phyloP scores from a whole-genome alignment of 2,888 invertebrate genomes.

The Helicoverpa assulta region DNA sequence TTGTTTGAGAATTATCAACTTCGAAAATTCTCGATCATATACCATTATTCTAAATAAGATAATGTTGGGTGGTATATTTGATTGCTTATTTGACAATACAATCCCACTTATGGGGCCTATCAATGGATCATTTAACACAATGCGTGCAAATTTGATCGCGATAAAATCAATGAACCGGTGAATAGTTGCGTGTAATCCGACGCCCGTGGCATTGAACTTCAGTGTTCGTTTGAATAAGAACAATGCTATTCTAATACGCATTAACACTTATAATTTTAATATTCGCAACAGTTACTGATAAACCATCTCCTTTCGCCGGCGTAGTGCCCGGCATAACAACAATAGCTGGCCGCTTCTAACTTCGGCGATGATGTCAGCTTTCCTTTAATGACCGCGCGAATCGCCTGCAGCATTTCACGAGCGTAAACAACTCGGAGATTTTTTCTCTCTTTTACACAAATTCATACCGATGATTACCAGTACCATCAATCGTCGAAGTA shows the following conservation, averaged over 20 bases:
- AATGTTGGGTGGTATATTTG: constrained; percentile 25
- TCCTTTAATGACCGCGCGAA: constrained; percentile 79
- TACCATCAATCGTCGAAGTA: constrained; percentile 57
- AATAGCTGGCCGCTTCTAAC: constrained; percentile 77
- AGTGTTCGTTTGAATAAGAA: constrained; percentile 67
- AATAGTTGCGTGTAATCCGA: constrained; percentile 78
- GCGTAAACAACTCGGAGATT: constrained; percentile 71
- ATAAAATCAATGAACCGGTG: constrained; percentile 78
- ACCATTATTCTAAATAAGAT: constrained; percentile 45
- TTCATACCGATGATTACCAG: constrained; percentile 66
- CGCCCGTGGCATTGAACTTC: constrained; percentile 85
- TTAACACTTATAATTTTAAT: constrained; percentile 76
- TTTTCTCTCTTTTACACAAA: constrained; percentile 70
- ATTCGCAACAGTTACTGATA: constrained; percentile 80
- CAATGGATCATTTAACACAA: constrained; percentile 80
- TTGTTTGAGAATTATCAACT: constrained; percentile 10
- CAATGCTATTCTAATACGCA: constrained; percentile 70
- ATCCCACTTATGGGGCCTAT: constrained; percentile 62
- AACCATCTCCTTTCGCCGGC: constrained; percentile 81
- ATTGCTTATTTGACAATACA: constrained; percentile 62
- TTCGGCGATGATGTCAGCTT: constrained; percentile 88
- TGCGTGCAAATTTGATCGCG: constrained; percentile 79
- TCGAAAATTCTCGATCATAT: constrained; percentile 26
- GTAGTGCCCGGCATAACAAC: constrained; percentile 79
- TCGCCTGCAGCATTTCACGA: constrained; percentile 81